A percentile compares a stretch with the other conserved stretches of the same genome.
These are phyloP conservation scores for Pseudococcus viburni DNA, from an alignment of 2,888 invertebrate species.

Conservation along the genomic window DNA sequence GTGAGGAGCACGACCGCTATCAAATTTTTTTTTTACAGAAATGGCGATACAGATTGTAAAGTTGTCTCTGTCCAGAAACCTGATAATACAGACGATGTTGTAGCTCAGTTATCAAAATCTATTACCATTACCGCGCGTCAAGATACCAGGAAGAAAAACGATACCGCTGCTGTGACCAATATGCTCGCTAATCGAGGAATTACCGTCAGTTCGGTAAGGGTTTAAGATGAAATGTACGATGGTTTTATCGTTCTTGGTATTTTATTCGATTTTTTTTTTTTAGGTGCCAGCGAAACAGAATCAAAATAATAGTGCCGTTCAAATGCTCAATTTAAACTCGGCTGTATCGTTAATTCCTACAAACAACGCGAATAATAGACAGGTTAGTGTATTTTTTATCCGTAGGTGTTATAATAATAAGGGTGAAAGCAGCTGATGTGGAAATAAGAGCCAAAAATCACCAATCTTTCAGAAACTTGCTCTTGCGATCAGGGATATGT, in stretches of 20 bases:
- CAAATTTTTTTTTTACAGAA: neutral
- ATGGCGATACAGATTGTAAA: constrained; percentile 62
- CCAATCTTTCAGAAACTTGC: too few relatives aligned
- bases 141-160: constrained; percentile 74
- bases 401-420: neutral
- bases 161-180: constrained; percentile 83
- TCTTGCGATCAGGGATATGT: too few relatives aligned
- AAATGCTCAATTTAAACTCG: constrained; percentile 74
- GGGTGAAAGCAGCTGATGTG: too few relatives aligned
- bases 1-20: neutral
- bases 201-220: constrained; percentile 77
- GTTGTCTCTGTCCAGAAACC: constrained; percentile 63
- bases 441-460: too few relatives aligned
- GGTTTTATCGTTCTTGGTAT: neutral
- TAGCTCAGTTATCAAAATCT: constrained; percentile 66
- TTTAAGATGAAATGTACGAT: neutral
- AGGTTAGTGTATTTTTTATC: constrained; percentile 70
- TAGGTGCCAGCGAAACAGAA: constrained; percentile 60
- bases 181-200: constrained; percentile 84
- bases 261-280: neutral
- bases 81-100: constrained; percentile 62
- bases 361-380: constrained; percentile 69
- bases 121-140: constrained; percentile 67
- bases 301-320: constrained; percentile 41
- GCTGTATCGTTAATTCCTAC: constrained; percentile 78